phyloP scores from a whole-genome alignment of 1,140 invertebrate genomes.

The Pogonomyrmex barbatus region DNA sequence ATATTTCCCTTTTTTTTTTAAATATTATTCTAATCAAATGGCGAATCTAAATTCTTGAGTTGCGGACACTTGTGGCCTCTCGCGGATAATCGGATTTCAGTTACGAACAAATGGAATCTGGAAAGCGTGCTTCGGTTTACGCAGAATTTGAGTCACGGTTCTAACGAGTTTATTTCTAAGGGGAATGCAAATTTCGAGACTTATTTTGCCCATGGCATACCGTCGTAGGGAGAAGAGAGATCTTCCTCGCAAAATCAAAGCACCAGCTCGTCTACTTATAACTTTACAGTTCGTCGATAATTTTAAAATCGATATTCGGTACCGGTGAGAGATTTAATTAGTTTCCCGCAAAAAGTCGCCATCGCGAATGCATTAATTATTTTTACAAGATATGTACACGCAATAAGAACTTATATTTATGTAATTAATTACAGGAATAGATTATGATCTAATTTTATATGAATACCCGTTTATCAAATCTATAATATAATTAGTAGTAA shows the following conservation, averaged over 20 bases:
- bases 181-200: slow-evolving; percentile 52
- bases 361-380: slow-evolving; percentile 7
- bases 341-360: background rate
- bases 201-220: background rate
- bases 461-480: background rate
- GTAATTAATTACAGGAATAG: background rate
- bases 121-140: slow-evolving; percentile 33
- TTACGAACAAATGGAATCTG: slow-evolving; percentile 37
- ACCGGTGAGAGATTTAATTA: slow-evolving; percentile 28
- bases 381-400: background rate
- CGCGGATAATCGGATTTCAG: slow-evolving; percentile 18
- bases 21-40: background rate
- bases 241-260: slow-evolving; percentile 46
- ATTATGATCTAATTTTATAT: background rate
- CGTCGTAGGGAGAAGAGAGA: background rate
- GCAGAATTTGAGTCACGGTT: slow-evolving; percentile 37
- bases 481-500: background rate
- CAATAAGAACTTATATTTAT: slow-evolving; percentile 4
- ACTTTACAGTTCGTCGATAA: slow-evolving; percentile 14
- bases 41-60: slow-evolving; percentile 16
- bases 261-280: background rate
- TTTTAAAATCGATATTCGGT: slow-evolving; percentile 16
- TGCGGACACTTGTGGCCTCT: background rate
- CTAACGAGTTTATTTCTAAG: slow-evolving; percentile 49
- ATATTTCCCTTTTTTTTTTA: background rate